phyloP scores from a whole-genome alignment of 1,140 invertebrate species.

The Sminthurinus signatus region DNA sequence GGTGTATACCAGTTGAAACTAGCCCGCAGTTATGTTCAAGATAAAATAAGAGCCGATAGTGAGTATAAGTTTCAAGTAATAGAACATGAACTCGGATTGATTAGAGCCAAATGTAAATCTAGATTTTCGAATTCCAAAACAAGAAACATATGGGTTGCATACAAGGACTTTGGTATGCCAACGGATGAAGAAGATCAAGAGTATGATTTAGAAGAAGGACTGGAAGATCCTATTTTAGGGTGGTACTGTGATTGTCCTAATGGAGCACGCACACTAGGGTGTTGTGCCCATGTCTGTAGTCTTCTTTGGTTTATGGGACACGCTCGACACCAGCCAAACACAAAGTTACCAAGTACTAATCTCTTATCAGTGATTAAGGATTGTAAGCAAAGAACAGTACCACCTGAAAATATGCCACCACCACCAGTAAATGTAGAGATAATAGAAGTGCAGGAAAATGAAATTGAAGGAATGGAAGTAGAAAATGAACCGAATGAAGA shows the following conservation, averaged over 20 bases:
- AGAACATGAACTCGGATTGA: neutral
- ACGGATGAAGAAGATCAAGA: neutral
- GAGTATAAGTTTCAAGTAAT: neutral
- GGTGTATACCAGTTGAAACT: conserved; percentile 8
- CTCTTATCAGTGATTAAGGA: neutral
- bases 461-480: neutral
- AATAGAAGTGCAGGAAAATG: neutral
- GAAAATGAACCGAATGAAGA: neutral
- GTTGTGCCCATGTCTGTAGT: conserved; percentile 10
- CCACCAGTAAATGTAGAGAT: neutral
- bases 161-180: neutral
- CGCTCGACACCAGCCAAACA: neutral
- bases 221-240: neutral
- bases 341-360: neutral
- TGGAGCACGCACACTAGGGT: conserved; percentile 6
- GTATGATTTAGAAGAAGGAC: neutral
- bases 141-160: conserved; percentile 14
- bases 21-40: neutral
- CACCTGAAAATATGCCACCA: neutral
- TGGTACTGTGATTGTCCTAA: conserved; percentile 5
- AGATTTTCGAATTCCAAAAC: neutral
- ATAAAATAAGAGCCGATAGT: neutral
- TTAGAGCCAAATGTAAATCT: conserved; percentile 9
- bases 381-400: neutral
- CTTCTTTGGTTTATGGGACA: conserved; percentile 20